A percentile compares a stretch with the other conserved stretches of the same genome.
These are phyloP conservation scores for Harpagifer antarcticus DNA, from an alignment of 2,797 vertebrate genomes.

Conservation along the genomic window DNA sequence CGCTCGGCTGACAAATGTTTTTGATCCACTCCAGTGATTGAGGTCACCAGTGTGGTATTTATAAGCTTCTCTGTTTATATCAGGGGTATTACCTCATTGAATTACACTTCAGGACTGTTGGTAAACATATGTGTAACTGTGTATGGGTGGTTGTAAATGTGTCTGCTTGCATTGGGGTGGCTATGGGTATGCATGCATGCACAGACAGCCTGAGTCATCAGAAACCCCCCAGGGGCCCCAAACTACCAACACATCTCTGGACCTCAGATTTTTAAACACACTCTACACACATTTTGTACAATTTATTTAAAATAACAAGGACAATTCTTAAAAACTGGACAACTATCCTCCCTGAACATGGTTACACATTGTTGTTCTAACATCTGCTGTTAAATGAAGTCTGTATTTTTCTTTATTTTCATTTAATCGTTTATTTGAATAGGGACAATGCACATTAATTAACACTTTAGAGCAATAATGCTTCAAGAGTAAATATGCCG, in stretches of 20 bases:
- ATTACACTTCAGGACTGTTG: constrained; percentile 49
- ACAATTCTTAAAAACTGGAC: background rate
- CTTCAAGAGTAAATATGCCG: too few species aligned
- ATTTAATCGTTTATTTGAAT: too few species aligned
- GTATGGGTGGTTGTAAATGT: constrained; percentile 13
- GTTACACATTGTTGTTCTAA: background rate
- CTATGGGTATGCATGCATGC: constrained; percentile 1
- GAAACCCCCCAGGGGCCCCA: constrained; percentile 12
- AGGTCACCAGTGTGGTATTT: constrained; percentile 62
- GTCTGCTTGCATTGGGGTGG: constrained; percentile 6
- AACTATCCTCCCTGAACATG: background rate
- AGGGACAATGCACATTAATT: too few species aligned
- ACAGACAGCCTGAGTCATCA: constrained; percentile 31
- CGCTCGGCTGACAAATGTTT: constrained; percentile 70
- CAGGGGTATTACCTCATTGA: constrained; percentile 53
- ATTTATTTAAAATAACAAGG: background rate
- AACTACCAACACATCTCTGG: constrained; percentile 16
- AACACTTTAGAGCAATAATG: too few species aligned
- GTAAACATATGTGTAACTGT: constrained; percentile 34
- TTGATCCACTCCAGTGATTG: constrained; percentile 70
- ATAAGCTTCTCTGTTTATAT: constrained; percentile 58
- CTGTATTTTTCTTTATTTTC: background rate
- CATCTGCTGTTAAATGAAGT: background rate
- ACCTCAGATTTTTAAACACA: too few species aligned
- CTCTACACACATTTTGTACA: background rate